Conservation (phyloP, 2,113 vertebrate species). For the Myiopsitta monachus region DNA sequence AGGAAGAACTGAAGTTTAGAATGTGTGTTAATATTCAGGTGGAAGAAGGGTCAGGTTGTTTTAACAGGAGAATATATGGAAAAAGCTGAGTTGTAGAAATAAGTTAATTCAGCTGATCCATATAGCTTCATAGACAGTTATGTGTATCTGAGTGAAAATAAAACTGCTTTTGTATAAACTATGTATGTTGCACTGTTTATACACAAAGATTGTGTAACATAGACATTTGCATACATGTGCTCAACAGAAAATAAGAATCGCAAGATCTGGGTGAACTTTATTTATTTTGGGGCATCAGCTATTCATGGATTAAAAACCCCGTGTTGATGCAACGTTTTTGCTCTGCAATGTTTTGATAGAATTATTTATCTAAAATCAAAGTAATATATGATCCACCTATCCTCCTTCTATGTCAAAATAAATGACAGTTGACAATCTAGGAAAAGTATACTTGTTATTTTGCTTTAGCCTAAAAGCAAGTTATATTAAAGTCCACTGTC, state of each 20-base stretch:
- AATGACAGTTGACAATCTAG: neutral
- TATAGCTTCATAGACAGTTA: neutral
- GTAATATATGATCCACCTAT: neutral
- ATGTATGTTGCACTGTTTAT: neutral
- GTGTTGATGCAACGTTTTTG: neutral
- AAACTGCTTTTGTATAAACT: neutral
- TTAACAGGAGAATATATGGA: conserved; percentile 39
- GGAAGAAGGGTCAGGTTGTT: neutral
- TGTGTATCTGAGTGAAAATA: neutral
- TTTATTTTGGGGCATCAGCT: neutral
- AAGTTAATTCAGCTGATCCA: neutral
- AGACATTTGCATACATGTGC: neutral
- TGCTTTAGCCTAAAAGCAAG: neutral
- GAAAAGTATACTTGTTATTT: neutral
- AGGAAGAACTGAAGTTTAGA: neutral
- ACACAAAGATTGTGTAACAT: neutral
- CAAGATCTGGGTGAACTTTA: neutral
- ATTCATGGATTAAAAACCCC: neutral
- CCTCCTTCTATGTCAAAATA: neutral
- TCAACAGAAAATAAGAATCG: neutral
- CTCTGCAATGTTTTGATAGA: neutral
- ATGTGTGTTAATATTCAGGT: neutral
- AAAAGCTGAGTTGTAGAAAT: neutral
- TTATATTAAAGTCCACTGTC: neutral
- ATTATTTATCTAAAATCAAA: neutral